Base-by-base conservation (phyloP, 1,140 invertebrate genomes). In the Drosophila chauvacae region DNA sequence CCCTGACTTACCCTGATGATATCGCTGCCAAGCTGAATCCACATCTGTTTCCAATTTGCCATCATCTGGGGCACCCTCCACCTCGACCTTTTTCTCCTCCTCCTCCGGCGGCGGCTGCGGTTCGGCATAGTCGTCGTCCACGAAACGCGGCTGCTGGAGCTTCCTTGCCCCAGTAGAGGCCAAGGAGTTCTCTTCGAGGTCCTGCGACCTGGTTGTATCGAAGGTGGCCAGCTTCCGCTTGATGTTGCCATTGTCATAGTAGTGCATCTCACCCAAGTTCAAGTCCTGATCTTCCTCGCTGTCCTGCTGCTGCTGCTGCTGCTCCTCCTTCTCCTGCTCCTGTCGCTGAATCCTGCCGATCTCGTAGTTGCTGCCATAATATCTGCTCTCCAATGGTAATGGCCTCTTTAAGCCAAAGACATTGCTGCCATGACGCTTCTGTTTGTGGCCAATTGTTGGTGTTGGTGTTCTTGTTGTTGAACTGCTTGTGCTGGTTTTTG, bases 241-340 rank as follows among this genome's bases (percentile, higher is more conserved):
- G 14, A 14, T 11, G 53, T 50, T 45, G 13, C 42, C 53, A 41
- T 28, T 77, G 28, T 85, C 82, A 33, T 79, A 86, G 50, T 72
- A 86, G 53, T 86, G 82, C 70, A 86, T 30, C 23, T 86, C 70
- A 10, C 70, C 82, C 53, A 85, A 48, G 13, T 66, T 48, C 3
- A 56, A 16, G 6, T 18, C 65, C 16, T 56, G 33, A 2, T 62
- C 48, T 16, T 60, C 33, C 3, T 51, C 42, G 7, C 39, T 62
- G 28, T 23, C 33, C 9, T 4, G 7, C 18, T 16, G 9, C 4
- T 18, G 44, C 7, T 47, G 20, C 45, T 48, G 28, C 0, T 61
- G 45, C 23, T 60, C 1, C 20, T 16, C 13, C 4, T 18, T 18
- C 7, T 47, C 44, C 45, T 48, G 35, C 0, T 61, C 51, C 23